Evolutionary conservation across 2,113 vertebrate genomes (phyloP).

Genomic region (Indicator maculatus): DNA sequence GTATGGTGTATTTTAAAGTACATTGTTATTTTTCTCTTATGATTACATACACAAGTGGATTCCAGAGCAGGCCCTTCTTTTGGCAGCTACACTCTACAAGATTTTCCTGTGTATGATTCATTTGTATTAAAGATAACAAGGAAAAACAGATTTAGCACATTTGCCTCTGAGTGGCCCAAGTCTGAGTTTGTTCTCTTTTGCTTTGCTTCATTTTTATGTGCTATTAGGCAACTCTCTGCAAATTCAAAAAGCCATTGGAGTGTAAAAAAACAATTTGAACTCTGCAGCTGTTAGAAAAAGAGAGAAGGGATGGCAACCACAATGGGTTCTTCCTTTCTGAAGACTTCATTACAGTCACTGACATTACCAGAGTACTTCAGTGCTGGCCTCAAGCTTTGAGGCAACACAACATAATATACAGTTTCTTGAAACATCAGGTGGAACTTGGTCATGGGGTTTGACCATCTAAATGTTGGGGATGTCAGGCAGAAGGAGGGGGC

Average conservation of each 20-base stretch:
- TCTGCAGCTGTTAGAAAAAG: background rate
- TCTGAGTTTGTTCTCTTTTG: background rate
- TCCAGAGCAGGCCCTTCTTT: background rate
- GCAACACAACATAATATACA: background rate
- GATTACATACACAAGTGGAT: rapidly evolving
- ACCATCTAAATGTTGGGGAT: background rate
- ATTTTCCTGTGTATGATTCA: background rate
- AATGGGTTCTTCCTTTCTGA: background rate
- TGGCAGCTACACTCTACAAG: background rate
- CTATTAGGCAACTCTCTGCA: too few relatives aligned
- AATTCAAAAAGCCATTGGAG: background rate
- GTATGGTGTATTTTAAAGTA: background rate
- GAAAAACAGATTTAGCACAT: background rate
- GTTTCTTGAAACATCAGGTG: background rate
- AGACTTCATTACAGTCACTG: background rate
- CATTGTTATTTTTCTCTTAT: background rate
- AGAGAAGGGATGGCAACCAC: background rate
- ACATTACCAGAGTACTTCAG: background rate
- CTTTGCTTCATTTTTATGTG: background rate
- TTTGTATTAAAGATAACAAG: background rate
- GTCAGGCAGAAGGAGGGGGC: background rate
- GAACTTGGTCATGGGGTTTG: background rate
- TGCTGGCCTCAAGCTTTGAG: background rate
- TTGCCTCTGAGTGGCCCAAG: background rate
- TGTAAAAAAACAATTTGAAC: background rate